Evolutionary conservation across 2,888 invertebrate species (phyloP).

Genomic region (Eupelmus urozonus): DNA sequence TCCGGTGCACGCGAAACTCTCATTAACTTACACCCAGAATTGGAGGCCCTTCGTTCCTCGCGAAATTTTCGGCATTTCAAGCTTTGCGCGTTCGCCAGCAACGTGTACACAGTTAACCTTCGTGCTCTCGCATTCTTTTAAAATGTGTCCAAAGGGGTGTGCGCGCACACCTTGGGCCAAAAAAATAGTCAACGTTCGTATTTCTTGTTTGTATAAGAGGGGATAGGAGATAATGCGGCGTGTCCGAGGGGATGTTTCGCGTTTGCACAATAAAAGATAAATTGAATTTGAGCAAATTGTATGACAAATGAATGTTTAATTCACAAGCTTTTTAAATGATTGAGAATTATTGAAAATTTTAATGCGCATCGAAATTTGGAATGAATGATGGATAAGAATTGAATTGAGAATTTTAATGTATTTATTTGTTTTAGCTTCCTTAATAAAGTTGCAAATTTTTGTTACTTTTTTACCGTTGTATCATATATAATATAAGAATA

Average conservation of each 20-base stretch:
- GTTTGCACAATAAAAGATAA: slow-evolving; percentile 7
- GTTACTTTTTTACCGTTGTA: too few species aligned
- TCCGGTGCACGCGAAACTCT: slow-evolving; percentile 72
- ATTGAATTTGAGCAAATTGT: slow-evolving; percentile 23
- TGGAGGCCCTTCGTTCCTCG: slow-evolving; percentile 42
- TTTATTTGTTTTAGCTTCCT: too few species aligned
- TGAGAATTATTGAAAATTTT: too few species aligned
- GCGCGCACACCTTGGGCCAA: slow-evolving; percentile 14
- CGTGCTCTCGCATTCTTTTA: slow-evolving; percentile 44
- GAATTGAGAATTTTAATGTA: too few species aligned
- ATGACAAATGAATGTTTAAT: slow-evolving; percentile 5
- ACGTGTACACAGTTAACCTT: slow-evolving; percentile 38
- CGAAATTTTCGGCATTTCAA: slow-evolving; percentile 31
- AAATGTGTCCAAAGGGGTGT: not conserved
- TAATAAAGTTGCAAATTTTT: too few species aligned
- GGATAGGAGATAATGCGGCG: slow-evolving; percentile 6
- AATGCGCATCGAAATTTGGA: too few species aligned
- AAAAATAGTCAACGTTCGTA: slow-evolving; percentile 2
- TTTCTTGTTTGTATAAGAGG: slow-evolving; percentile 23
- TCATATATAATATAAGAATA: too few species aligned
- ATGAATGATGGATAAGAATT: too few species aligned
- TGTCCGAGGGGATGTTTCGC: slow-evolving; percentile 3
- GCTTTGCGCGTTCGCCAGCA: slow-evolving; percentile 13
- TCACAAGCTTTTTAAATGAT: too few species aligned
- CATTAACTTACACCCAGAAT: slow-evolving; percentile 71